Percentiles rank a stretch among this genome's conserved stretches.
Conservation (phyloP, 2,888 invertebrate genomes). For the Deroplatys truncata region DNA sequence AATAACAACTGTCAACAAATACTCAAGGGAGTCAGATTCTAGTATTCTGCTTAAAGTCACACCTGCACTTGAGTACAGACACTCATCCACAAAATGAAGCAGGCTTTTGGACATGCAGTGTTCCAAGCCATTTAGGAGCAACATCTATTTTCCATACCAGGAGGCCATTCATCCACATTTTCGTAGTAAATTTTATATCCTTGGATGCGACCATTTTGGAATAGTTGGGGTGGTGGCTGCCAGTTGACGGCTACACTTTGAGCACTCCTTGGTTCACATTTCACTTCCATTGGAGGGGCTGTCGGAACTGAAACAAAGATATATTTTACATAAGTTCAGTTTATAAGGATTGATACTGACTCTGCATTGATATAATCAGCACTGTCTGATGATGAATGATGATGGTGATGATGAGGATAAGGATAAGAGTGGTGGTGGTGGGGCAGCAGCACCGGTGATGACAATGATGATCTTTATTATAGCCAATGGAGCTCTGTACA, state of each 20-base stretch:
- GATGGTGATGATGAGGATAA: no score
- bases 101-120: neutral
- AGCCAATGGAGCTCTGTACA: no score
- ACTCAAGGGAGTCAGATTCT: neutral
- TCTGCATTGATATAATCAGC: neutral
- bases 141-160: constrained; percentile 17
- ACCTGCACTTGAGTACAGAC: neutral
- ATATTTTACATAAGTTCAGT: neutral
- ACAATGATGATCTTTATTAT: no score
- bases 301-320: constrained; percentile 36
- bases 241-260: constrained; percentile 39
- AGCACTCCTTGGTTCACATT: constrained; percentile 37
- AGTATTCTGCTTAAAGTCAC: neutral
- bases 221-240: constrained; percentile 34
- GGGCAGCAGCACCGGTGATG: no score
- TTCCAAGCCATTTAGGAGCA: neutral
- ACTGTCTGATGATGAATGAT: no score
- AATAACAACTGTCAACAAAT: neutral
- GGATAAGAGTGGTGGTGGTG: no score
- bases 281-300: constrained; percentile 37
- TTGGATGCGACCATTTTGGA: constrained; percentile 45
- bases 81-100: neutral
- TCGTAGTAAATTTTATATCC: constrained; percentile 48
- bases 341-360: neutral
- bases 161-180: constrained; percentile 30